Evolutionary conservation across 2,888 invertebrate species (phyloP).

Genomic region (Rotaria socialis): DNA sequence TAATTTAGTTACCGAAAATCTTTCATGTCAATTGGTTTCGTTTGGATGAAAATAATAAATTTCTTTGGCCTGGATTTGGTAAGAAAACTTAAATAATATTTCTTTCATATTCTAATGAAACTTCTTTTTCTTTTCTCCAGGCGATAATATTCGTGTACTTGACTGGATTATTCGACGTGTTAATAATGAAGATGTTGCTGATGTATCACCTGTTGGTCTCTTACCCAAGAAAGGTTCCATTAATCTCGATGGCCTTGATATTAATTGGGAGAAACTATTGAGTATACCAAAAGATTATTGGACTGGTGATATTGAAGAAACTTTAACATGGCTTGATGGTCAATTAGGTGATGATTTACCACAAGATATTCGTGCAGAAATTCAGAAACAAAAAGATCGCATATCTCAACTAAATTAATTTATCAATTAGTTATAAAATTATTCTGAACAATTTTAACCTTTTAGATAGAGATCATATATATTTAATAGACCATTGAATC

Average conservation of each 20-base stretch:
- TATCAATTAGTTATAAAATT: background rate
- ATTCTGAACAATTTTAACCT: too few species aligned
- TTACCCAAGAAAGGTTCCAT: constrained; percentile 55
- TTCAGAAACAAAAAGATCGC: constrained; percentile 66
- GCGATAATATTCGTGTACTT: constrained; percentile 85
- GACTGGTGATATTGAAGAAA: constrained; percentile 73
- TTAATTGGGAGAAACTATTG: constrained; percentile 70
- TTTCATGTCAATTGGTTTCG: constrained; percentile 99
- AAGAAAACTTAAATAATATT: background rate
- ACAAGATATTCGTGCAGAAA: constrained; percentile 69
- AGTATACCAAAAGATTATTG: constrained; percentile 84
- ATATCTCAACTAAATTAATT: background rate
- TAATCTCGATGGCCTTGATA: constrained; percentile 64
- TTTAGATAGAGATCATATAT: too few species aligned
- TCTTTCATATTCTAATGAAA: constrained; percentile 61
- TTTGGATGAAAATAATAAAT: constrained; percentile 57
- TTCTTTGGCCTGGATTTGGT: constrained; percentile 92
- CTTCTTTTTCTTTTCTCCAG: background rate
- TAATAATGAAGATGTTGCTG: constrained; percentile 54
- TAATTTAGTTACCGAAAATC: constrained; percentile 71
- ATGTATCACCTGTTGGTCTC: constrained; percentile 70
- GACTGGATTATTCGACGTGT: constrained; percentile 89
- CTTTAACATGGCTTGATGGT: constrained; percentile 80
- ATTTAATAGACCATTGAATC: too few species aligned
- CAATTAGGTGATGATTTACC: constrained; percentile 86